Percentiles rank a stretch among this genome's conserved stretches.
Evolutionary conservation across 2,888 invertebrate genomes (phyloP).

Genomic region (Lasioglossum oenotherae): DNA sequence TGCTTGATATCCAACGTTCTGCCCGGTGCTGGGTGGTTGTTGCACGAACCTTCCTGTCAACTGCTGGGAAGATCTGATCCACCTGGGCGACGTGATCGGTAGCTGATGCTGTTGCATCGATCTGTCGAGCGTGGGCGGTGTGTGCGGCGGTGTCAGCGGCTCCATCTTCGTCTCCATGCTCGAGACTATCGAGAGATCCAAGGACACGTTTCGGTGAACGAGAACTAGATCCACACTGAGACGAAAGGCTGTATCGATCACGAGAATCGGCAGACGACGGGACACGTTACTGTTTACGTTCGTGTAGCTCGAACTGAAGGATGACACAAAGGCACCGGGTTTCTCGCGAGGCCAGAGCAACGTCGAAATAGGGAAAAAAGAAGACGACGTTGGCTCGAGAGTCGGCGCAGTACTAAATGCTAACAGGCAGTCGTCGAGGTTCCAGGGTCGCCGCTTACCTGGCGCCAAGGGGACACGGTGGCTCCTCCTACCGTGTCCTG

Average conservation of each 20-base stretch:
- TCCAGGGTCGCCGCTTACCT: slow-evolving; percentile 70
- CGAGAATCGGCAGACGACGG: not conserved
- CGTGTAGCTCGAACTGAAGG: not conserved
- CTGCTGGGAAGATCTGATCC: slow-evolving; percentile 74
- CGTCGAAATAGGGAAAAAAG: slow-evolving; percentile 28
- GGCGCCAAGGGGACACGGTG: slow-evolving; percentile 71
- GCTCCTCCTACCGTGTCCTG: slow-evolving; percentile 80
- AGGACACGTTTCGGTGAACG: not conserved
- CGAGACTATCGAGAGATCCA: not conserved
- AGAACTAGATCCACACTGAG: not conserved
- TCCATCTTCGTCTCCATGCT: slow-evolving; percentile 81
- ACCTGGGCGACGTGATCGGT: slow-evolving; percentile 68
- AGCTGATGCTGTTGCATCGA: slow-evolving; percentile 56
- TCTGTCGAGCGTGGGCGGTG: slow-evolving; percentile 77
- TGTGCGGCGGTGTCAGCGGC: slow-evolving; percentile 81
- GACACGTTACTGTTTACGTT: slow-evolving; percentile 16
- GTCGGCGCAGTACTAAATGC: slow-evolving; percentile 73
- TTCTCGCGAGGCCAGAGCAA: slow-evolving; percentile 17
- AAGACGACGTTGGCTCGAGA: slow-evolving; percentile 60
- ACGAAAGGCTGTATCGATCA: not conserved
- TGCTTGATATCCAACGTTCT: slow-evolving; percentile 75
- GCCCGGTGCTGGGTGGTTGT: slow-evolving; percentile 62
- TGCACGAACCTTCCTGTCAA: slow-evolving; percentile 55
- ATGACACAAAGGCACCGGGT: not conserved
- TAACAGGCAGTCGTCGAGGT: slow-evolving; percentile 55